Evolutionary conservation across 2,113 vertebrate species (phyloP).

Genomic region (Chaetorhynchus papuensis): DNA sequence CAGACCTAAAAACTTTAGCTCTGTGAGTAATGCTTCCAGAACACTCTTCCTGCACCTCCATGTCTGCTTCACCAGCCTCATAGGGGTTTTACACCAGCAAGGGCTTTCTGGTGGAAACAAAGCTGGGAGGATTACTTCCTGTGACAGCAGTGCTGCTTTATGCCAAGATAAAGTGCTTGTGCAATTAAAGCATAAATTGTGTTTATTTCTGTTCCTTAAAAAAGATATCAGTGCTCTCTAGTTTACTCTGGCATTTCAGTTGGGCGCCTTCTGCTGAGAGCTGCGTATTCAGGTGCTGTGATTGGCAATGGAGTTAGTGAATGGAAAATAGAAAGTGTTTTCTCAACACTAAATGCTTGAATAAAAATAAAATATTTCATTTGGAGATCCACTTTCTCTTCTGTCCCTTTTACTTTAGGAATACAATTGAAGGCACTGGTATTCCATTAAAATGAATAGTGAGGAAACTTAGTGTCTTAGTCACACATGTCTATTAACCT

Average conservation of each 20-base stretch:
- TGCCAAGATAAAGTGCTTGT: not conserved
- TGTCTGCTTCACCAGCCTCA: not conserved
- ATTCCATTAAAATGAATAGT: not conserved
- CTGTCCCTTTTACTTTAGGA: not conserved
- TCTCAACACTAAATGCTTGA: not conserved
- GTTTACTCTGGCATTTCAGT: not conserved
- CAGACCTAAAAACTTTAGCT: not conserved
- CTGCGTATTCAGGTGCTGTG: not conserved
- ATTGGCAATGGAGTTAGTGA: not conserved
- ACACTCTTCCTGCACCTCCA: accelerated
- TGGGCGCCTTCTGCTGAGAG: not conserved
- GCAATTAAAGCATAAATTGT: not conserved
- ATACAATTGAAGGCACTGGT: not conserved
- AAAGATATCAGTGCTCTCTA: not conserved
- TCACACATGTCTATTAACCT: not conserved
- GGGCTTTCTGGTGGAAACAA: not conserved
- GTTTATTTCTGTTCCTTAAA: not conserved
- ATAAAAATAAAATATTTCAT: not conserved
- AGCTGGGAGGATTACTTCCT: not conserved
- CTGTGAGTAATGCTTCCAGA: not conserved
- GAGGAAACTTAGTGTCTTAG: not conserved
- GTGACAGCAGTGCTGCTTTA: not conserved
- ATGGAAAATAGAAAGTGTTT: not conserved
- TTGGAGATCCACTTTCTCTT: not conserved
- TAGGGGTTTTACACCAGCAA: not conserved